Percentiles rank a stretch among this genome's conserved stretches.
phyloP scores from a whole-genome alignment of 2,888 invertebrate genomes.

The Thereva nobilitata region DNA sequence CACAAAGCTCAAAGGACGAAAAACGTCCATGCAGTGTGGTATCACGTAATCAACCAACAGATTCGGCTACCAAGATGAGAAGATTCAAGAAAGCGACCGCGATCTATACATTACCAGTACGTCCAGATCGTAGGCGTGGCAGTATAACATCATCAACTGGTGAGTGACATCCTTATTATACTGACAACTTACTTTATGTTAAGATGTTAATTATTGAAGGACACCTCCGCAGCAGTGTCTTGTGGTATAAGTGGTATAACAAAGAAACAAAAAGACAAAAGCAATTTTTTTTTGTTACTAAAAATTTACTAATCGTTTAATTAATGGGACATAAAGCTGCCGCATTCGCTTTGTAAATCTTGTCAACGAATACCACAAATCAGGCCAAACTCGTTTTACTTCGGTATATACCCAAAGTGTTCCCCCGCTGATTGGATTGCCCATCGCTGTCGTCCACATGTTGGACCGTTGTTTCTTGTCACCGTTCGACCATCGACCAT shows the following conservation, averaged over 20 bases:
- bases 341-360: neutral
- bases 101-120: constrained; percentile 54
- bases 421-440: neutral
- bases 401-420: neutral
- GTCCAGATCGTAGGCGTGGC: constrained; percentile 46
- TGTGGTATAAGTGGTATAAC: neutral
- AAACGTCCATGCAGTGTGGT: constrained; percentile 27
- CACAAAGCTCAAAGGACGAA: constrained; percentile 20
- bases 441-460: too few species aligned
- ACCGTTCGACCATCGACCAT: too few species aligned
- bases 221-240: neutral
- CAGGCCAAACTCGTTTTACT: constrained; percentile 28
- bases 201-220: neutral
- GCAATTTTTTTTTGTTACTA: neutral
- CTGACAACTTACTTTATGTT: neutral
- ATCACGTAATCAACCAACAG: constrained; percentile 2
- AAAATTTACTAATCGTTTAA: neutral
- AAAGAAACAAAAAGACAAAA: neutral
- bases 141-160: constrained; percentile 46
- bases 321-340: constrained; percentile 14
- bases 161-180: constrained; percentile 33
- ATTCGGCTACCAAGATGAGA: constrained; percentile 46
- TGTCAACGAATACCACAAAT: constrained; percentile 14
- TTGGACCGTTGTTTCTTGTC: too few species aligned
- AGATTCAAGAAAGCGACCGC: constrained; percentile 53